Percentiles rank a stretch among this genome's conserved stretches.
Conservation (phyloP, 2,888 invertebrate species). For the Nasonia oneida region DNA sequence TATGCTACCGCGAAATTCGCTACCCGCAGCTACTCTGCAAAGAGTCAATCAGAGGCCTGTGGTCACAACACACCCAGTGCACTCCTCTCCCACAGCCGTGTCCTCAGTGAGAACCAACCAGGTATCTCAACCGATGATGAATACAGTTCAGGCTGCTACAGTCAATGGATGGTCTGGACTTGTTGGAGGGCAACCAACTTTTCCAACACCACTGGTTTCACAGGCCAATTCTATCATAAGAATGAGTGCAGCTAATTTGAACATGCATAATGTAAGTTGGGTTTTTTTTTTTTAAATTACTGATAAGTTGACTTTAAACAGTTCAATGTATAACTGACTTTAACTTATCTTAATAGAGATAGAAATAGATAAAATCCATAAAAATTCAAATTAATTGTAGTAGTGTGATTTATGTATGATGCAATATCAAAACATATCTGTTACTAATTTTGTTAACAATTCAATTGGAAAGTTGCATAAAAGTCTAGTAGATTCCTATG, state of each 20-base stretch:
- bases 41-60: conserved; percentile 73
- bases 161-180: conserved; percentile 79
- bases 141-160: conserved; percentile 76
- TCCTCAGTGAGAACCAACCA: conserved; percentile 69
- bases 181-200: conserved; percentile 78
- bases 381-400: background rate
- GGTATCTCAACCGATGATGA: conserved; percentile 74
- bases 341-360: background rate
- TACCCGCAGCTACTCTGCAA: conserved; percentile 67
- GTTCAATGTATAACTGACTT: background rate
- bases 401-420: background rate
- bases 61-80: conserved; percentile 69
- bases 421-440: background rate
- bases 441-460: background rate
- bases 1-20: conserved; percentile 67
- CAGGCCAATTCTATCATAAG: conserved; percentile 76
- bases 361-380: background rate
- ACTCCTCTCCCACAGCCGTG: conserved; percentile 74
- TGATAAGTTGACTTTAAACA: background rate
- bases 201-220: conserved; percentile 75
- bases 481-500: background rate
- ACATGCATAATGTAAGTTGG: conserved; percentile 76
- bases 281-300: background rate
- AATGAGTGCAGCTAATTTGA: conserved; percentile 73
- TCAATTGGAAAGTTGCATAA: background rate